These are phyloP conservation scores for Sus scrofa DNA, from an alignment of 2,113 vertebrate species.

Conservation along the genomic window DNA sequence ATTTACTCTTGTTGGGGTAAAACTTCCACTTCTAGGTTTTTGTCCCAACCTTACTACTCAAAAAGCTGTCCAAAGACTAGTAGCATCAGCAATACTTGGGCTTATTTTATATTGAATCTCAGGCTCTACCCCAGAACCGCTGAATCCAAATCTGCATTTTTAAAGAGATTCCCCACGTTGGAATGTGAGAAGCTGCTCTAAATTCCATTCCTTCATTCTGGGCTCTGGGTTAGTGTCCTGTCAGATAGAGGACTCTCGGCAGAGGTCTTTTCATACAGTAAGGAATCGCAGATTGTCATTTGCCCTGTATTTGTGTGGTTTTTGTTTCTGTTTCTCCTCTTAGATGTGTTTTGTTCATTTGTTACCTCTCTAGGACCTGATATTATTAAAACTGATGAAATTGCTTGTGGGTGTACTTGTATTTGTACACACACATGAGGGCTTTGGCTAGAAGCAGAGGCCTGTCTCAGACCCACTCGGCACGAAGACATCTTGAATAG, in stretches of 20 bases:
- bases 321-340: background rate
- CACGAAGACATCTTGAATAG: slow-evolving; percentile 7
- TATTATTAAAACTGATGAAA: background rate
- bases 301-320: background rate
- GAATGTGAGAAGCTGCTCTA: background rate
- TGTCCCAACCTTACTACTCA: background rate
- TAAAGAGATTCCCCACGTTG: background rate
- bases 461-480: background rate
- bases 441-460: background rate
- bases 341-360: background rate
- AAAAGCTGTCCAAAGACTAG: background rate
- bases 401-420: background rate
- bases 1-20: background rate
- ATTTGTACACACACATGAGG: background rate
- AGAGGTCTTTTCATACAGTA: background rate
- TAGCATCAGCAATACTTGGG: background rate
- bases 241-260: background rate
- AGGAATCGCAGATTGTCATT: background rate
- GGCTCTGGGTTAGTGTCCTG: background rate
- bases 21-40: background rate
- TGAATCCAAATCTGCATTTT: background rate
- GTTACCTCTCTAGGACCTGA: background rate
- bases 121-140: background rate
- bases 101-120: background rate
- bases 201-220: accelerated